Evolutionary conservation across 2,888 invertebrate genomes (phyloP).

Genomic region (Oxytorus armatus): DNA sequence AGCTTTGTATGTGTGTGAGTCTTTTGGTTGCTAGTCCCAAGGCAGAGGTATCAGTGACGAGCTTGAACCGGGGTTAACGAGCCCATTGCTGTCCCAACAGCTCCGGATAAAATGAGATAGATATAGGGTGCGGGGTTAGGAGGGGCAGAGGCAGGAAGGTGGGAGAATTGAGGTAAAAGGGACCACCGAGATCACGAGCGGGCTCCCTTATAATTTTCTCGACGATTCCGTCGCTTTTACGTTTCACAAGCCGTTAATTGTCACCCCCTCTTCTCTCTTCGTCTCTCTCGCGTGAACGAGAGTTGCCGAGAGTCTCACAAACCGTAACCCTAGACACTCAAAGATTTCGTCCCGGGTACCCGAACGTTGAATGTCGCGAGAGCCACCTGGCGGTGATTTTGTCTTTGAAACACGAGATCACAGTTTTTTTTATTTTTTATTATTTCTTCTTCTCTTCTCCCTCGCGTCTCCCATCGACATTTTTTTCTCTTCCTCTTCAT

Average conservation of each 20-base stretch:
- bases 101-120: slow-evolving; percentile 17
- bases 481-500: slow-evolving; percentile 48
- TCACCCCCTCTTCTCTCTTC: slow-evolving; percentile 46
- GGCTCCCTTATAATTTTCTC: slow-evolving; percentile 57
- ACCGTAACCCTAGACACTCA: slow-evolving; percentile 82
- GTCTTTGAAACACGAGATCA: slow-evolving; percentile 82
- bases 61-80: slow-evolving; percentile 65
- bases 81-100: slow-evolving; percentile 58
- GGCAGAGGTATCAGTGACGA: slow-evolving; percentile 56
- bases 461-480: slow-evolving; percentile 24
- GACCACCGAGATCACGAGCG: slow-evolving; percentile 21
- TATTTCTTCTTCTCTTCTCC: no score
- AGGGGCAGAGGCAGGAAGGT: slow-evolving; percentile 9
- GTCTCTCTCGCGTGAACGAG: slow-evolving; percentile 62
- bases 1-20: slow-evolving; percentile 5
- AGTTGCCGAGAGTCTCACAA: slow-evolving; percentile 62
- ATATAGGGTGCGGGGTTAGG: neutral
- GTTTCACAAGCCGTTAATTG: slow-evolving; percentile 33
- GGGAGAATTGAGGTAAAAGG: slow-evolving; percentile 36
- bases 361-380: slow-evolving; percentile 80
- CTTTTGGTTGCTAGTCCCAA: slow-evolving; percentile 25
- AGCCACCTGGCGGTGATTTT: slow-evolving; percentile 80
- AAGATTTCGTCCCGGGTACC: slow-evolving; percentile 76
- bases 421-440: slow-evolving; percentile 35
- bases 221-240: slow-evolving; percentile 37